These are phyloP conservation scores for Centrocercus urophasianus DNA, from an alignment of 2,113 vertebrate species.

Conservation along the genomic window DNA sequence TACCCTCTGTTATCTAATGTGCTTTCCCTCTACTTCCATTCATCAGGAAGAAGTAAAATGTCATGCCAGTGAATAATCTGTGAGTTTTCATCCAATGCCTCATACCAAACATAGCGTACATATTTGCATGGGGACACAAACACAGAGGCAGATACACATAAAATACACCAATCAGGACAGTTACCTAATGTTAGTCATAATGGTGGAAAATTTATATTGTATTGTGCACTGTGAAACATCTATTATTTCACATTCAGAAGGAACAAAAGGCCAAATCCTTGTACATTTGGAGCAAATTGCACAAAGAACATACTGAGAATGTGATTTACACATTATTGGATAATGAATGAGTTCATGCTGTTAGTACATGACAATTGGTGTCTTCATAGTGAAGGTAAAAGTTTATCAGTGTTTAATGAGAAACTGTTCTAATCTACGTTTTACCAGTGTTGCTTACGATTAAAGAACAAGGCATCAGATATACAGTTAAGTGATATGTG, in stretches of 20 bases:
- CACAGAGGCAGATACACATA: not conserved
- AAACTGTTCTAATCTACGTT: not conserved
- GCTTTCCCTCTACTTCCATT: not conserved
- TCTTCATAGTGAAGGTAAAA: not conserved
- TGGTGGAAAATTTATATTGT: not conserved
- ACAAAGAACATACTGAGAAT: not conserved
- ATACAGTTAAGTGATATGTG: not conserved
- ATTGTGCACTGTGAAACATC: not conserved
- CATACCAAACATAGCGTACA: not conserved
- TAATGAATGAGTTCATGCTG: not conserved
- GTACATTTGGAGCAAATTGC: not conserved
- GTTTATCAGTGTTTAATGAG: not conserved
- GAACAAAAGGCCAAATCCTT: accelerated
- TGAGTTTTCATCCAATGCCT: not conserved
- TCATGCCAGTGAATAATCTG: not conserved
- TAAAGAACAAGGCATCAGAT: not conserved
- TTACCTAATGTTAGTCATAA: not conserved
- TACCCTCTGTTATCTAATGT: not conserved
- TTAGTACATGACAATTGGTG: not conserved
- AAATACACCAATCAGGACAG: not conserved
- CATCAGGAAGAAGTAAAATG: not conserved
- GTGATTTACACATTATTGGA: not conserved
- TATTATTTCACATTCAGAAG: not conserved
- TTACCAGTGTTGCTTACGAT: not conserved
- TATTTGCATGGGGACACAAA: not conserved